phyloP scores from a whole-genome alignment of 1,140 invertebrate species.

The Asbolus verrucosus region DNA sequence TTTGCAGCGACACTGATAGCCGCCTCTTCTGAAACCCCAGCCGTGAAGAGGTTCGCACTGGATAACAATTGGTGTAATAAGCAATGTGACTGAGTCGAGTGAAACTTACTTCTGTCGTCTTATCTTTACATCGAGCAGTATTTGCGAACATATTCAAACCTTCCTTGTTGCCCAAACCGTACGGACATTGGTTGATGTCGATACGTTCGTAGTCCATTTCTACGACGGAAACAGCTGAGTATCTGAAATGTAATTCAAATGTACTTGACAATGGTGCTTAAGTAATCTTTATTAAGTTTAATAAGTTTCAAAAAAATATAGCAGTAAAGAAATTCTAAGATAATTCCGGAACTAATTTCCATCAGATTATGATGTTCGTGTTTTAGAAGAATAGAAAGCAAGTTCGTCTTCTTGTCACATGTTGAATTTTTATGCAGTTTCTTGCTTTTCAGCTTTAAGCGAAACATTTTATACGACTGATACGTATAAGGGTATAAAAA shows the following conservation, averaged over 20 bases:
- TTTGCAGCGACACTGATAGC: slow-evolving; percentile 94
- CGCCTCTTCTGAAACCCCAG: slow-evolving; percentile 94
- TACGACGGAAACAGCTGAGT: slow-evolving; percentile 91
- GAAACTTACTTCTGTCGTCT: slow-evolving; percentile 87
- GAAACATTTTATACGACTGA: too few relatives aligned
- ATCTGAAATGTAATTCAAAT: slow-evolving; percentile 69
- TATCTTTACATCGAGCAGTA: slow-evolving; percentile 91
- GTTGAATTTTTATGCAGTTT: too few relatives aligned
- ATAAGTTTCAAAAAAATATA: not conserved
- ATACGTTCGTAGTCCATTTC: slow-evolving; percentile 98
- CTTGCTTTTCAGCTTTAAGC: too few relatives aligned
- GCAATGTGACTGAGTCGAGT: not conserved
- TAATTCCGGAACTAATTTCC: too few relatives aligned
- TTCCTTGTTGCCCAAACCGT: slow-evolving; percentile 83
- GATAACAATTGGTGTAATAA: slow-evolving; percentile 54
- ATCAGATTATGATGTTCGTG: too few relatives aligned
- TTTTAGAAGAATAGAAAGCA: too few relatives aligned
- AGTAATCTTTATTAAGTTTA: too few relatives aligned
- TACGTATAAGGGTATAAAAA: too few relatives aligned
- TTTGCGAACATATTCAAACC: slow-evolving; percentile 90
- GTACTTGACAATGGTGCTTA: too few relatives aligned
- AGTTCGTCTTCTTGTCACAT: too few relatives aligned
- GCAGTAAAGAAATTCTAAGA: slow-evolving; percentile 1
- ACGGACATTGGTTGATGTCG: slow-evolving; percentile 98
- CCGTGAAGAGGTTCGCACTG: slow-evolving; percentile 97